phyloP scores from a whole-genome alignment of 2,797 vertebrate genomes.

The Sphenopsis melanotis region DNA sequence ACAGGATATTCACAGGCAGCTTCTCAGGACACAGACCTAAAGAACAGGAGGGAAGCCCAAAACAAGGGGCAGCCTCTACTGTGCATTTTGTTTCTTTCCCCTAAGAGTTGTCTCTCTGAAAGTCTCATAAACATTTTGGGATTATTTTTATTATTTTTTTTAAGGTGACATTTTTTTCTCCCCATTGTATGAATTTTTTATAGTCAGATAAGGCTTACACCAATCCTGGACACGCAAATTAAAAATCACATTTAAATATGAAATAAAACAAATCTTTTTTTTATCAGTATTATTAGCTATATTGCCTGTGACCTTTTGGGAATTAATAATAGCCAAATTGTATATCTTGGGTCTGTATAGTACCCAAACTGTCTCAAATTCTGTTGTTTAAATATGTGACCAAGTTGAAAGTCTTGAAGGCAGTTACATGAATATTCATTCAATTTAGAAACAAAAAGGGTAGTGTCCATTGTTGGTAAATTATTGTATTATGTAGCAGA shows the following conservation, averaged over 20 bases:
- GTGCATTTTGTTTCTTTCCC: not conserved
- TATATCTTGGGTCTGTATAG: not conserved
- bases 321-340: not conserved
- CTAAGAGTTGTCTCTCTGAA: not conserved
- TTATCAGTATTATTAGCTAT: not conserved
- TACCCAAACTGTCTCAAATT: not conserved
- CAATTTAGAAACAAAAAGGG: not conserved
- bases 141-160: fast-evolving
- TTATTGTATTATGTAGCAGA: not conserved
- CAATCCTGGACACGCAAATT: not conserved
- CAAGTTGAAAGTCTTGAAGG: not conserved
- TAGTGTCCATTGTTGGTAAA: not conserved
- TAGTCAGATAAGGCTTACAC: not conserved
- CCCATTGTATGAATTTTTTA: not conserved
- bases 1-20: not conserved
- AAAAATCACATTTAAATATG: not conserved
- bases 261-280: not conserved
- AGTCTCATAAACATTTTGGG: not conserved
- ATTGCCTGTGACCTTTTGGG: not conserved
- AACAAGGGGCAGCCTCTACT: not conserved
- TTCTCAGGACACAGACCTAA: not conserved
- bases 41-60: not conserved
- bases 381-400: not conserved
- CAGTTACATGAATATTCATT: not conserved
- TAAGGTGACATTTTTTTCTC: not conserved